Conservation (phyloP, 2,797 vertebrate genomes). For the Sebastes trivittatus region DNA sequence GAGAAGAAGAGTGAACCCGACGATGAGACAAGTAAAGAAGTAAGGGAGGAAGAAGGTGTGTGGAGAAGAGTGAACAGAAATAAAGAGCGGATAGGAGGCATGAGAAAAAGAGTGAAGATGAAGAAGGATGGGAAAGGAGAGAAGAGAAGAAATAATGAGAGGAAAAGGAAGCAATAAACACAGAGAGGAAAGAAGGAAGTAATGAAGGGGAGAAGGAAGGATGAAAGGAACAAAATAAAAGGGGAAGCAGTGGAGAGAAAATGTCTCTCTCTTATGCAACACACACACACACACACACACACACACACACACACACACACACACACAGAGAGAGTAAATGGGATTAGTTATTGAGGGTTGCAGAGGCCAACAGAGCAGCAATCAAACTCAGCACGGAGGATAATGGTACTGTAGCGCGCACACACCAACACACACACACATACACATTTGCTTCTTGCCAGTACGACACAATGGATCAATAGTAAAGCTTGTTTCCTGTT, state of each 20-base stretch:
- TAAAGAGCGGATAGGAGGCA: not conserved
- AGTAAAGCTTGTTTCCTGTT: conserved; percentile 1
- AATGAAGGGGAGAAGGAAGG: not conserved
- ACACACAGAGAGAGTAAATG: not conserved
- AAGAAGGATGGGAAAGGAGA: not conserved
- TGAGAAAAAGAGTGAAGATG: not conserved
- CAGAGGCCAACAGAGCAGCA: not conserved
- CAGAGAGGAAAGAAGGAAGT: not conserved
- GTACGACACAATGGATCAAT: not conserved
- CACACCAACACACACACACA: not conserved
- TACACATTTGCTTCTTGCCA: not conserved
- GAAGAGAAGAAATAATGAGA: too few relatives aligned
- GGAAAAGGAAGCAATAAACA: not conserved
- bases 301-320: not conserved
- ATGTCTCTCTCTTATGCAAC: not conserved
- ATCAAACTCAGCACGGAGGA: not conserved
- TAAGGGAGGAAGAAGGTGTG: not conserved
- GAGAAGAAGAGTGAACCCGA: not conserved
- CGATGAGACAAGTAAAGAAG: not conserved
- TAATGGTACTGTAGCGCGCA: not conserved
- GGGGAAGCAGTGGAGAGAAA: not conserved
- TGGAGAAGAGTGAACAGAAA: not conserved
- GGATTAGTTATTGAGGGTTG: not conserved
- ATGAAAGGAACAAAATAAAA: not conserved
- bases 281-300: not conserved